Percentiles rank a stretch among this genome's conserved stretches.
phyloP scores from a whole-genome alignment of 2,113 vertebrate species.

The Platanista minor region DNA sequence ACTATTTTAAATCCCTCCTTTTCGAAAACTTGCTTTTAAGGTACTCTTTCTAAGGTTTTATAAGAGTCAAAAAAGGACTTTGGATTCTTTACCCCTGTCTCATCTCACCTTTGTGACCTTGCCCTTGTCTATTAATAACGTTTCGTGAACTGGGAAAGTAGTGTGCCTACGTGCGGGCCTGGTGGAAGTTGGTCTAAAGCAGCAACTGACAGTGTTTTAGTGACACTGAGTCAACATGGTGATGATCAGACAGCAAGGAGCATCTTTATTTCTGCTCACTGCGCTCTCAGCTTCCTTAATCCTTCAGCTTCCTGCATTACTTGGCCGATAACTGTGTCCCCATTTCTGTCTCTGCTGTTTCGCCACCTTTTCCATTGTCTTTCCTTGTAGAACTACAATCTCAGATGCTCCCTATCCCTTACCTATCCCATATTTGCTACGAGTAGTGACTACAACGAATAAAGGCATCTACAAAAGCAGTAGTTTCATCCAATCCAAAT shows the following conservation, averaged over 20 bases:
- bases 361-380: background rate
- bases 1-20: background rate
- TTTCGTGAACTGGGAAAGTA: background rate
- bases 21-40: background rate
- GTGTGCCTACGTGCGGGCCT: background rate
- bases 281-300: background rate
- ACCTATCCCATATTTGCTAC: background rate
- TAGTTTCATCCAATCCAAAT: background rate
- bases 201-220: background rate
- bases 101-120: background rate
- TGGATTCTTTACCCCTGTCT: conserved; percentile 27
- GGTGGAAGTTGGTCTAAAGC: background rate
- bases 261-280: background rate
- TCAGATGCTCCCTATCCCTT: background rate
- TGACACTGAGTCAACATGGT: background rate
- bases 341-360: background rate
- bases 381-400: background rate
- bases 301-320: background rate
- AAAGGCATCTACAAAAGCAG: background rate
- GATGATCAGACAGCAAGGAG: background rate
- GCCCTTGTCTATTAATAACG: background rate
- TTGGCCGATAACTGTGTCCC: background rate
- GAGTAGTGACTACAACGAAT: background rate
- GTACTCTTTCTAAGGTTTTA: conserved; percentile 18
- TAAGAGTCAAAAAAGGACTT: conserved; percentile 1